Evolutionary conservation across 2,113 vertebrate species (phyloP), one percentile per base, ranked within the genome.

Genomic region (Amphiprion percula): DNA sequence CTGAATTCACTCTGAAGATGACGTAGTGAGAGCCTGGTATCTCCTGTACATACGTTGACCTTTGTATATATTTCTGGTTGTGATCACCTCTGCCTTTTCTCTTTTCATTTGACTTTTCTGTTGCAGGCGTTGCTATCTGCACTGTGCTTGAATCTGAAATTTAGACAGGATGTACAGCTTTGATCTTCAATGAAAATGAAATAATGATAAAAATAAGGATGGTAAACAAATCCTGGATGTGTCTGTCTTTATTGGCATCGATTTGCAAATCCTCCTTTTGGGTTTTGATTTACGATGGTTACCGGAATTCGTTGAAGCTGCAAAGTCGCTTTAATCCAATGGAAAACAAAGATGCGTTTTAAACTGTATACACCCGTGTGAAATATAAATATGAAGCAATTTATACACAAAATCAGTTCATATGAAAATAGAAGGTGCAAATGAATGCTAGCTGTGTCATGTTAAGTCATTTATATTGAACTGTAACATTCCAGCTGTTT

Each of bases 131-230:
- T 94, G 94, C 94, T 95, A 93, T 93, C 92, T 93, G 94, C 95
- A 95, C 94, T 94, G 94, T 95, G 94, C 94, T 96, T 95, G 93
- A 94, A 93, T 93, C 91, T 92, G 90, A 94, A 79, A 77, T 92
- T 93, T 95, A 95, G 94, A 94, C 84, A 80, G 88, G 90, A 93
- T 95, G 94, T 95, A 95, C 94, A 95, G 93, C 94, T 94, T 93
- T 61, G 66, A 91, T 94, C 94, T 94, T 91, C 86, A 94, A 87
- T 92, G 90, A 93, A 88, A 93, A 92, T 82, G 86, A 84, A 89
- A 84, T 81, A 82, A 90, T 69, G 76, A 88, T 90, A 87, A 91
- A 90, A 86, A 84, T 78, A 88, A 88, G 84, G 90, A 90, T 90
- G 90, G 76, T 70, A 87, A 90, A 85, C 56, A 33, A 82, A 79